A percentile compares a stretch with the other conserved stretches of the same genome.
Conservation (phyloP, 2,113 vertebrate species). For the Ivindomyrus marchei region DNA sequence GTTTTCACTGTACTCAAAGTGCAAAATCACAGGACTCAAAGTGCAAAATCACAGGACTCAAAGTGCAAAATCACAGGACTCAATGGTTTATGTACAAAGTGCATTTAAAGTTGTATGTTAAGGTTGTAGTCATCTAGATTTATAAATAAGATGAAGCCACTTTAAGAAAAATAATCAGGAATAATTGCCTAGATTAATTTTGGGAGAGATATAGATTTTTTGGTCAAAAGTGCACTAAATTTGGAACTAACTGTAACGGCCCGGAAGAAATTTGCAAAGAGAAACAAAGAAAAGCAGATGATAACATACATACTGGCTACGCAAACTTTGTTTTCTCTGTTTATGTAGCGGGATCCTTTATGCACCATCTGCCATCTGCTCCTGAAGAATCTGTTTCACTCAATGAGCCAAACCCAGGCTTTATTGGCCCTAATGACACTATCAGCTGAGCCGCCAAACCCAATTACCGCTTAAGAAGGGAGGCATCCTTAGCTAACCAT, state of each 20-base stretch:
- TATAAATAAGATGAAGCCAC: not conserved
- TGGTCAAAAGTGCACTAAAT: not conserved
- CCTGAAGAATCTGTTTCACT: conserved; percentile 73
- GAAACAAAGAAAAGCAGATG: not conserved
- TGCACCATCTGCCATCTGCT: conserved; percentile 64
- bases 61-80: not conserved
- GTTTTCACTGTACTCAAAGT: not conserved
- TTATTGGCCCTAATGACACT: conserved; percentile 76
- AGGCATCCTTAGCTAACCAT: conserved; percentile 74
- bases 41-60: not conserved
- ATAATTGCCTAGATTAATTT: conserved; percentile 7
- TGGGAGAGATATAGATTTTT: not conserved
- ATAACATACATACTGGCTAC: conserved; percentile 57
- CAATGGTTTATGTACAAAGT: not conserved
- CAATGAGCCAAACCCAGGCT: conserved; percentile 67
- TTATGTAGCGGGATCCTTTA: conserved; percentile 56
- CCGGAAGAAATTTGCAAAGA: not conserved
- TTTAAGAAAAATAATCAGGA: not conserved
- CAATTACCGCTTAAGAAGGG: conserved; percentile 76
- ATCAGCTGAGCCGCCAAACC: conserved; percentile 76
- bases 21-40: not conserved
- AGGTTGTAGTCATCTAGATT: not conserved
- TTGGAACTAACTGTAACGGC: not conserved
- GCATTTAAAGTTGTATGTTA: not conserved
- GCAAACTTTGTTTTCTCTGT: conserved; percentile 69